A percentile compares a stretch with the other conserved stretches of the same genome.
Evolutionary conservation across 2,113 vertebrate genomes (phyloP).

Genomic region (Mustelus asterias): DNA sequence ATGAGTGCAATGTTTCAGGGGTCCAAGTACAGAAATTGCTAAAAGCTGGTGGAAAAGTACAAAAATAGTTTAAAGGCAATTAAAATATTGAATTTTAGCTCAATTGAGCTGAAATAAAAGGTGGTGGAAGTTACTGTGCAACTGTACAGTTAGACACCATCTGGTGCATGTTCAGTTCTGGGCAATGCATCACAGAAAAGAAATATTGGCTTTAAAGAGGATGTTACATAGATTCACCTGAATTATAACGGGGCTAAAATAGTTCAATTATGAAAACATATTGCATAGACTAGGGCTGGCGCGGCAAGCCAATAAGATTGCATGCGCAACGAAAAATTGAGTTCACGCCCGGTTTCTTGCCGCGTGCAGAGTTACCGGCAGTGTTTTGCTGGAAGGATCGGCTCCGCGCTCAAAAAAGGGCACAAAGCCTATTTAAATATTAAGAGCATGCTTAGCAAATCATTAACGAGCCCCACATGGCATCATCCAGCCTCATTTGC

Average conservation of each 20-base stretch:
- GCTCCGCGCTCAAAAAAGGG: too few relatives aligned
- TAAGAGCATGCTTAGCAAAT: too few relatives aligned
- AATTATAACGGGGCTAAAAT: not conserved
- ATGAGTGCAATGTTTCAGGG: not conserved
- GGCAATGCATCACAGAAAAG: not conserved
- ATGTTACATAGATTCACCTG: not conserved
- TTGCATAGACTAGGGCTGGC: not conserved
- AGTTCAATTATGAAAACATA: not conserved
- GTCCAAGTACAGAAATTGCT: not conserved
- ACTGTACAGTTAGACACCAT: not conserved
- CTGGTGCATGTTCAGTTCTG: not conserved
- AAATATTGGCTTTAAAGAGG: not conserved
- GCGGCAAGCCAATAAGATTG: too few relatives aligned
- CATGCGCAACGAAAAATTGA: too few relatives aligned
- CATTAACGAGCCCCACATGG: too few relatives aligned
- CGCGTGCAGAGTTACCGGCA: too few relatives aligned
- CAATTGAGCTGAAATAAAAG: not conserved
- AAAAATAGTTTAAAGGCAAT: not conserved
- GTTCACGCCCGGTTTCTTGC: too few relatives aligned
- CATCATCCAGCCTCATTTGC: too few relatives aligned
- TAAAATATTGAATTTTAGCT: not conserved
- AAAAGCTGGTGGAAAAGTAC: not conserved
- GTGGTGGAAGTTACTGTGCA: not conserved
- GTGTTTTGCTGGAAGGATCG: too few relatives aligned
- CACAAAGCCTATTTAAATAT: too few relatives aligned